Evolutionary conservation across 2,888 invertebrate genomes (phyloP), one percentile per base, ranked within the genome.

Genomic region (Cyclophora punctaria): DNA sequence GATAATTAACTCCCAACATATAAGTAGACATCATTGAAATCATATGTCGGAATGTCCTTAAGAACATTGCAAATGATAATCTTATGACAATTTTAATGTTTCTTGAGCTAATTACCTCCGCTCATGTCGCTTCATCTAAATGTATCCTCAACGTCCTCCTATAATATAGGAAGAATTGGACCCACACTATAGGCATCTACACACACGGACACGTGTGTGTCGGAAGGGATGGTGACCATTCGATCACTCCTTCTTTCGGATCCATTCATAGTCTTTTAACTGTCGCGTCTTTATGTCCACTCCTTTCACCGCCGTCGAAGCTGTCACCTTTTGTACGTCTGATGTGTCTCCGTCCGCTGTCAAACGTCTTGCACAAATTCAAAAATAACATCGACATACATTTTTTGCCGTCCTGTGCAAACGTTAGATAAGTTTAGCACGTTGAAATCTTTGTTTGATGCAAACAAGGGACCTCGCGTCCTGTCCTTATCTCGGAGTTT

Each of bases 291-390:
- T 82, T 86, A 81, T 84, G 69, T 64, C 66, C 68, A 78, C 79
- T 81, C 81, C 79, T 81, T 78, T 78, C 72, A 66, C 69, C 68
- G 71, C 66, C 71, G 69, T 67, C 69, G 64, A 60, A 73, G 67
- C 80, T 82, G 86, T 85, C 86, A 83, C 78, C 85, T 79, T 73
- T 86, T 85, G 83, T 20, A 20, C 20, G 20, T 20, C 20, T 85
- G 68, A 67, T 73, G 71, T 73, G 68, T 64, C 73, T 74, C 74
- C 70, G 77, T 79, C 85, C 80, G 79, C 80, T 83, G 87, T 87
- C 87, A 86, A 80, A 83, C 76, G 80, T 76, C 83, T 88, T 88
- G 88, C 88, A 88, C 88, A 88, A 88, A 87, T 83, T 85, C 81
- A 80, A 87, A 86, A 87, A 87, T 81, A 87, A 87, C 84, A 86